Conservation (phyloP, 2,888 invertebrate genomes). For the Metopia argyrocephala region DNA sequence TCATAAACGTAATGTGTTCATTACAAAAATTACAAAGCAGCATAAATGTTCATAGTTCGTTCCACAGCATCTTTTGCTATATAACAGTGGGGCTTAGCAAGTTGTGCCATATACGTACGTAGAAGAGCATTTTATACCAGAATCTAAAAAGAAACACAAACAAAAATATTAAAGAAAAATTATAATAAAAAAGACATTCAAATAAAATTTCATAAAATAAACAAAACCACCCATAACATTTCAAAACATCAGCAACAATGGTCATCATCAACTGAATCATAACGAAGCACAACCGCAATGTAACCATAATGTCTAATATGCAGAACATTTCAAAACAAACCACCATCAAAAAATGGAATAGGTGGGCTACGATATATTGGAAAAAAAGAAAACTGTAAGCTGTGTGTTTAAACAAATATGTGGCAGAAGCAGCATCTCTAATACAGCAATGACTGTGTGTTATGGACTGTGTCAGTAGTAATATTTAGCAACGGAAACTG, state of each 20-base stretch:
- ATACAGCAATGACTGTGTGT: too few species aligned
- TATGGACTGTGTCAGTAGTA: too few species aligned
- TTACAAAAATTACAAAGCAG: conserved; percentile 44
- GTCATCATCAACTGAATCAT: conserved; percentile 59
- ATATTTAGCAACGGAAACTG: background rate
- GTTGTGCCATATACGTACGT: too few species aligned
- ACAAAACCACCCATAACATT: conserved; percentile 60
- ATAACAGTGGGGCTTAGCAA: too few species aligned
- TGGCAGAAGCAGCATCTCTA: background rate
- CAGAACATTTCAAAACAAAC: background rate
- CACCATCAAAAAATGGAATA: background rate
- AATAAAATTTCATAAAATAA: conserved; percentile 53
- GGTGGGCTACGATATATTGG: background rate
- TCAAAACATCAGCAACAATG: conserved; percentile 40
- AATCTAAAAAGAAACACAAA: conserved; percentile 17
- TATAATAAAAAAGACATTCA: conserved; percentile 43
- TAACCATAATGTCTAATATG: background rate
- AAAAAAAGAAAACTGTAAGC: too few species aligned
- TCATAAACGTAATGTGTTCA: conserved; percentile 62
- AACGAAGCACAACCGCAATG: background rate
- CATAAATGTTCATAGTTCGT: too few species aligned
- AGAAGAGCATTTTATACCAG: too few species aligned
- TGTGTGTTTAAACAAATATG: background rate
- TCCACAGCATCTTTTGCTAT: background rate
- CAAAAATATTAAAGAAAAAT: conserved; percentile 30